Evolutionary conservation across 2,888 invertebrate genomes (phyloP).

Genomic region (Netelia virgata): DNA sequence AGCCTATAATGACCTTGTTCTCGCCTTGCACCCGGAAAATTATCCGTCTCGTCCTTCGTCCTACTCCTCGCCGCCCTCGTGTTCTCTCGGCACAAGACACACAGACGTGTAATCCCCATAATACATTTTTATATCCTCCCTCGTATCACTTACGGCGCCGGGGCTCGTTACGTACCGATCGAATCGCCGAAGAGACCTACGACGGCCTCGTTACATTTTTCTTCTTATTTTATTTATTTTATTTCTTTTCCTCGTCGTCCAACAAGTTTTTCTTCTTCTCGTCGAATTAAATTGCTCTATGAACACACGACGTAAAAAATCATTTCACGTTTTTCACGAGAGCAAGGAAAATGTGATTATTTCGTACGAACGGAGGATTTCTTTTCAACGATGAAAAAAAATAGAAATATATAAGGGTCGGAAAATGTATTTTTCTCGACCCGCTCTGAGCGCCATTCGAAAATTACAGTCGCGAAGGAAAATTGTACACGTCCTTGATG

Average conservation of each 20-base stretch:
- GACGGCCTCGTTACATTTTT: background rate
- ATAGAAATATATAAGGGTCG: too few species aligned
- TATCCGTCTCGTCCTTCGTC: constrained; percentile 40
- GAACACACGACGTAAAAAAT: background rate
- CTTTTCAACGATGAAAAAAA: too few species aligned
- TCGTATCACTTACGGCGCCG: constrained; percentile 41
- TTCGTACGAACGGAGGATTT: too few species aligned
- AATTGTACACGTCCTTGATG: constrained; percentile 18
- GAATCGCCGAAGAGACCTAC: constrained; percentile 14
- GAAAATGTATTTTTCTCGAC: background rate
- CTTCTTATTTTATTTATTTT: background rate
- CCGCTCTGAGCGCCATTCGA: background rate
- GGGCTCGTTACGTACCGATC: constrained; percentile 44
- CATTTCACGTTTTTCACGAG: background rate
- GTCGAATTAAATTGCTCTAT: constrained; percentile 22
- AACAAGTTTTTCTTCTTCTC: background rate
- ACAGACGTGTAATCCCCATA: constrained; percentile 35
- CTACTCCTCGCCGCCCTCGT: background rate
- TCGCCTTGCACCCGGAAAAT: constrained; percentile 38
- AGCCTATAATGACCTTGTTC: constrained; percentile 36
- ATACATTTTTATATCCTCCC: constrained; percentile 47
- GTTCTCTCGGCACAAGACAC: background rate
- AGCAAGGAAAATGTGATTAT: too few species aligned
- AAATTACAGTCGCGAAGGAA: background rate
- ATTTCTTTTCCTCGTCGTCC: background rate